phyloP scores from a whole-genome alignment of 2,797 vertebrate genomes.

The Cynopterus sphinx region DNA sequence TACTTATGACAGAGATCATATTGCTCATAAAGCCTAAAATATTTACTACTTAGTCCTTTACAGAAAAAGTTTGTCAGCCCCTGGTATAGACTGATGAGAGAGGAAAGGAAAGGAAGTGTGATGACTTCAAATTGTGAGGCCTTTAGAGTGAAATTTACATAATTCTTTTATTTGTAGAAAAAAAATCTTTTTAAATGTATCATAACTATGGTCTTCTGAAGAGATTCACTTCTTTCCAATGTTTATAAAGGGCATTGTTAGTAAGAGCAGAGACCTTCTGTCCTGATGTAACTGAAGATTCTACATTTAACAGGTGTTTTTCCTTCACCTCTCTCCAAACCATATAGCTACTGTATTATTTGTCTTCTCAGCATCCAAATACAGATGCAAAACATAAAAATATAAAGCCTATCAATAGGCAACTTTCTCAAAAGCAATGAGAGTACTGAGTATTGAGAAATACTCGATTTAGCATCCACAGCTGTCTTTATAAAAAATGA shows the following conservation, averaged over 20 bases:
- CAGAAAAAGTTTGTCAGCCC: not conserved
- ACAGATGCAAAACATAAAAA: conserved; percentile 40
- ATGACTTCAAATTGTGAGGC: not conserved
- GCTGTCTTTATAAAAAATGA: conserved; percentile 61
- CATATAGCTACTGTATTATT: conserved; percentile 1
- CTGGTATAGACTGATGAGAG: not conserved
- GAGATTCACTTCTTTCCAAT: not conserved
- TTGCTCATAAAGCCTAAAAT: not conserved
- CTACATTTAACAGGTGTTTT: not conserved
- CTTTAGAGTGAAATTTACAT: conserved; percentile 51
- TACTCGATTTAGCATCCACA: conserved; percentile 72
- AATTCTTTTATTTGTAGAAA: not conserved
- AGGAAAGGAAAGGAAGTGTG: not conserved
- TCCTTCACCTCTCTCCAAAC: not conserved
- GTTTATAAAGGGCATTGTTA: conserved; percentile 33
- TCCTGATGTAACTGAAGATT: not conserved
- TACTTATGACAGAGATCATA: not conserved
- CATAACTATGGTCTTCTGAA: not conserved
- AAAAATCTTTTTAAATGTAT: not conserved
- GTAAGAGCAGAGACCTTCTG: not conserved
- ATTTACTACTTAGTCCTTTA: not conserved
- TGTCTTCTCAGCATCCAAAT: conserved; percentile 56
- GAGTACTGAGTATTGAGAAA: conserved; percentile 36
- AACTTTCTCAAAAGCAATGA: conserved; percentile 45
- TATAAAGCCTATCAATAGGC: not conserved